Conservation (phyloP, 2,113 vertebrate species). For the Hyperoodon ampullatus region DNA sequence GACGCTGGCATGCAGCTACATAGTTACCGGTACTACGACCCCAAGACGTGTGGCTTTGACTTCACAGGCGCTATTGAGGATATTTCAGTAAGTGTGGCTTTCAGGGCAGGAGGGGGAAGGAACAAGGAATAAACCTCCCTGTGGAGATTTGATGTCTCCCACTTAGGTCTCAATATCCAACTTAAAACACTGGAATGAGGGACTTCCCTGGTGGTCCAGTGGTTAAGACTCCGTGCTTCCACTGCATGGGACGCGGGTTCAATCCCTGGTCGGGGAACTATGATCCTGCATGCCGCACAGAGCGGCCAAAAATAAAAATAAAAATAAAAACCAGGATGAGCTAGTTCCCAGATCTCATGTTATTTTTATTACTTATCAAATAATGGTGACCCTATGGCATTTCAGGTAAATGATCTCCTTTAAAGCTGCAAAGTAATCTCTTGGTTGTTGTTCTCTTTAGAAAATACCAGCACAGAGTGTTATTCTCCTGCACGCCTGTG, state of each 20-base stretch:
- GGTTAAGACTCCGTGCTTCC: not conserved
- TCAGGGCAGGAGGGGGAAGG: not conserved
- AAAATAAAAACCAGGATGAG: not conserved
- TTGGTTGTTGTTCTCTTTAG: conserved; percentile 80
- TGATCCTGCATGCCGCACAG: not conserved
- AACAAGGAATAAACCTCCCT: not conserved
- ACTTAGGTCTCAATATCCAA: not conserved
- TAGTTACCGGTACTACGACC: conserved; percentile 95
- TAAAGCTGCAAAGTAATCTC: not conserved
- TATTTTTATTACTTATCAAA: not conserved
- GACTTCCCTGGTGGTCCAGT: not conserved
- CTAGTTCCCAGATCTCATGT: not conserved
- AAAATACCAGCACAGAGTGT: conserved; percentile 97
- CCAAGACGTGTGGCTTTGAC: conserved; percentile 96
- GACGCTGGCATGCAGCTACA: conserved; percentile 97
- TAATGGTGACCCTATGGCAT: not conserved
- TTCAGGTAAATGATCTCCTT: not conserved
- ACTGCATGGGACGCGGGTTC: not conserved
- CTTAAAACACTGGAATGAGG: not conserved
- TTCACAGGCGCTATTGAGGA: conserved; percentile 95
- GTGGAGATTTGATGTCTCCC: not conserved
- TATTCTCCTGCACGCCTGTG: conserved; percentile 95
- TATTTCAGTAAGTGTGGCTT: conserved; percentile 92
- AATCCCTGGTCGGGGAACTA: not conserved
- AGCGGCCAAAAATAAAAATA: not conserved